These are phyloP conservation scores for Takifugu flavidus DNA, from an alignment of 2,113 vertebrate species.

Conservation along the genomic window DNA sequence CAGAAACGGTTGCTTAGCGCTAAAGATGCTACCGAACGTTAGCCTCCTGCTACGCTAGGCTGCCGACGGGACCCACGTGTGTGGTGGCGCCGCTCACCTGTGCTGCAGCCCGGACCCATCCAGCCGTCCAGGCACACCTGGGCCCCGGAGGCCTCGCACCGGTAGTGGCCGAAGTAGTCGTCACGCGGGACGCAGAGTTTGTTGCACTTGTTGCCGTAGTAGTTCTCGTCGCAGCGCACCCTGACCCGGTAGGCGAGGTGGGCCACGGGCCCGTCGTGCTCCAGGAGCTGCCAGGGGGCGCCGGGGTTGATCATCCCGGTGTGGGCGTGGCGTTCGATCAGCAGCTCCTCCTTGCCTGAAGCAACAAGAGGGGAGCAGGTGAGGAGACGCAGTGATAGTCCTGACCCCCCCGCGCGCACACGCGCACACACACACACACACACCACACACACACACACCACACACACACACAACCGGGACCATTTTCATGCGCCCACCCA, in stretches of 20 bases:
- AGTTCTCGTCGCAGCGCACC: conserved; percentile 88
- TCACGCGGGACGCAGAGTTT: conserved; percentile 89
- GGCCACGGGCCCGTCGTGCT: conserved; percentile 83
- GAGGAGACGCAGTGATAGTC: conserved; percentile 10
- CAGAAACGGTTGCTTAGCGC: too few species aligned
- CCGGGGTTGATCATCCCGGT: conserved; percentile 92
- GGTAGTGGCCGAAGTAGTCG: conserved; percentile 94
- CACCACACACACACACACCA: too few species aligned
- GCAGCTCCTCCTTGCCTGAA: conserved; percentile 74
- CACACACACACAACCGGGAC: too few species aligned
- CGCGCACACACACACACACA: too few species aligned
- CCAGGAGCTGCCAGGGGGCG: conserved; percentile 85
- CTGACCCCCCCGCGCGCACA: too few species aligned
- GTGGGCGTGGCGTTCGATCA: conserved; percentile 85
- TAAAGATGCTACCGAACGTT: too few species aligned
- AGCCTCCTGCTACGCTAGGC: too few species aligned
- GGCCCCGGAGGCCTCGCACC: conserved; percentile 87
- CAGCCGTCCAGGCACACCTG: conserved; percentile 93
- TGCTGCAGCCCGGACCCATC: conserved; percentile 88
- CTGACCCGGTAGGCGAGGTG: conserved; percentile 84
- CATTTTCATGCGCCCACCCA: too few species aligned
- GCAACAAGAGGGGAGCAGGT: not conserved
- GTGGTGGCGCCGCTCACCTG: conserved; percentile 67
- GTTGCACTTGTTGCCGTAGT: conserved; percentile 92
- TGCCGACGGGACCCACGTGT: too few species aligned